Percentiles rank a stretch among this genome's conserved stretches.
Conservation (phyloP, 1,140 invertebrate species). For the Tetragonula clypearis region DNA sequence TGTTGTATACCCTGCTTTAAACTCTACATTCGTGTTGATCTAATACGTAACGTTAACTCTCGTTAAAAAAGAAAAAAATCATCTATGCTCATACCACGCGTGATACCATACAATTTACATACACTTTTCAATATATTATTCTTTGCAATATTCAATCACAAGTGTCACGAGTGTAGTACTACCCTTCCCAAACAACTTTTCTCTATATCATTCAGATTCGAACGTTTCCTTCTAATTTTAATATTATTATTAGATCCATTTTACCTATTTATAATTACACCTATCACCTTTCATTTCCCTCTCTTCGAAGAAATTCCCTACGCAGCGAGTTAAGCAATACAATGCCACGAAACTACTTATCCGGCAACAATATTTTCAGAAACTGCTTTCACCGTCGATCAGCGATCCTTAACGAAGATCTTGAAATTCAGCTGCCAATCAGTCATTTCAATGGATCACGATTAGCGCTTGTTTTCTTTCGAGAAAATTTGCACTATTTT, state of each 20-base stretch:
- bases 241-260: constrained; percentile 1
- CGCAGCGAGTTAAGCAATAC: constrained; percentile 2
- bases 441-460: constrained; percentile 8
- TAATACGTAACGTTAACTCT: constrained; percentile 51
- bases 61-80: constrained; percentile 39
- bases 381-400: constrained; percentile 29
- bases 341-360: constrained; percentile 19
- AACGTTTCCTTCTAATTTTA: constrained; percentile 21
- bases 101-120: not conserved
- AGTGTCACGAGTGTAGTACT: not conserved
- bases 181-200: not conserved
- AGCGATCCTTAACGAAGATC: constrained; percentile 17
- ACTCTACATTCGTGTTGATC: constrained; percentile 64
- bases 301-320: not conserved
- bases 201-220: constrained; percentile 28
- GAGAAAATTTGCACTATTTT: constrained; percentile 32
- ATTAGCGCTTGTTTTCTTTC: constrained; percentile 19
- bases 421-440: constrained; percentile 32
- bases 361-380: constrained; percentile 7
- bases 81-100: constrained; percentile 25
- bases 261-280: too few relatives aligned
- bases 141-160: constrained; percentile 11
- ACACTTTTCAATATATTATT: constrained; percentile 45
- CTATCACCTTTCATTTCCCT: not conserved
- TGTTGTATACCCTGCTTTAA: constrained; percentile 80